Evolutionary conservation across 2,888 invertebrate genomes (phyloP), one percentile per base, ranked within the genome.

Genomic region (Torymus auratus): DNA sequence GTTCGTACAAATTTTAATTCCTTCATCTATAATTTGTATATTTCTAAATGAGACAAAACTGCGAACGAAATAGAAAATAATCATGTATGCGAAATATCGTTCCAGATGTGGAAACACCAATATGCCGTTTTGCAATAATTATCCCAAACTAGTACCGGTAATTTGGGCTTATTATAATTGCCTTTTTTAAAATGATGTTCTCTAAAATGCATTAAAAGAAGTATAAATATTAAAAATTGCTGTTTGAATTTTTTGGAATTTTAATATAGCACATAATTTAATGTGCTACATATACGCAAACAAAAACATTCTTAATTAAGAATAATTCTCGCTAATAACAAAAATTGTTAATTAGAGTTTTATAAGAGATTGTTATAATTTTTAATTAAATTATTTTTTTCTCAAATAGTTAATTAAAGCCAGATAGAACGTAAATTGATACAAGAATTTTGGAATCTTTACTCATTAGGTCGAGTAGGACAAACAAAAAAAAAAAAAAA

Each of bases 1-100:
- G 84, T 75, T 73, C 64, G 69, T 75, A 75, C 76, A 78, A 83
- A 84, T 83, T 85, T 85, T 83, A 78, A 84, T 81, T 84, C 83
- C 78, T 75, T 62, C 78, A 81, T 75, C 80, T 80, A 78, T 78
- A 73, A 84, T 81, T 82, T 80, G 70, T 78, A 78, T 78, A 80
- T 80, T 80, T 69, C 70, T 62, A 70, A 61, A 65, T 65, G 17
- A 20, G 60, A 62, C 41, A 41, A 77, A 58, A 64, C 70, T 65
- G 11, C 23, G 65, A 67, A 55, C 56, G n/a, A 71, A 71, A 68
- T 69, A 65, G 67, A 52, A 73, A 74, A 41, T 80, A 69, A 69
- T 41, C 67, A 74, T 72, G 41, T 41, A 67, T 70, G 67, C 15
- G 20, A 55, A 68, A 61, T 14, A 68, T 76, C 28, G 20, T 52